phyloP scores from a whole-genome alignment of 2,797 vertebrate genomes.

The Macropodus opercularis region DNA sequence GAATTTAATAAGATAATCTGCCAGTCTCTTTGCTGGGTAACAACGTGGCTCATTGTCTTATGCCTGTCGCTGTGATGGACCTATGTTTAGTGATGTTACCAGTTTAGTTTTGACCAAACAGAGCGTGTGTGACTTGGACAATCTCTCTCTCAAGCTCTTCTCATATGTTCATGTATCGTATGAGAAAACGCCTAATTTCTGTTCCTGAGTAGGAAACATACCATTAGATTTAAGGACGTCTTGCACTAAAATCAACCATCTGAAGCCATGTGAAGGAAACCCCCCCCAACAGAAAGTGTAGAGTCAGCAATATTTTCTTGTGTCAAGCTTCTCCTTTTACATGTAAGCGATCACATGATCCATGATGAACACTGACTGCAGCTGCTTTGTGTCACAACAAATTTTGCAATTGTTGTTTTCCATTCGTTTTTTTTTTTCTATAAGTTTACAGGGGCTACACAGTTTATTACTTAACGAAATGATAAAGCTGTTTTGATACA shows the following conservation, averaged over 20 bases:
- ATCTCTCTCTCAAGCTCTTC: no score
- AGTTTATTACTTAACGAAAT: no score
- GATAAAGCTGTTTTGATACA: constrained; percentile 4
- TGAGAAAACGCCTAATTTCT: not conserved
- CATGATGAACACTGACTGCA: no score
- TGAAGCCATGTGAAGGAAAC: no score
- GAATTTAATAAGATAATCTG: not conserved
- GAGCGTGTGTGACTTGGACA: no score
- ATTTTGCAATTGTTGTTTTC: no score
- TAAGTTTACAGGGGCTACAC: not conserved
- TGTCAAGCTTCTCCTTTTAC: no score
- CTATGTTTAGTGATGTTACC: not conserved
- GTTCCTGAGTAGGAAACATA: not conserved
- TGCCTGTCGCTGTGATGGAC: not conserved
- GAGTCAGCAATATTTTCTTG: no score
- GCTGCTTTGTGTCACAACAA: no score
- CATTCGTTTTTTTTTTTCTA: not conserved
- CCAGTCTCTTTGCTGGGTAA: not conserved
- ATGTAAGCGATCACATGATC: not conserved
- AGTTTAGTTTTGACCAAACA: no score
- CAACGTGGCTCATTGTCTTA: not conserved
- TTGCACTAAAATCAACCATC: not conserved
- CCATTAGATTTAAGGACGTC: not conserved
- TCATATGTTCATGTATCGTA: no score
- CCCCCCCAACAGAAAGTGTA: no score